Evolutionary conservation across 2,797 vertebrate genomes (phyloP).

Genomic region (Melanotaenia pygmaea): DNA sequence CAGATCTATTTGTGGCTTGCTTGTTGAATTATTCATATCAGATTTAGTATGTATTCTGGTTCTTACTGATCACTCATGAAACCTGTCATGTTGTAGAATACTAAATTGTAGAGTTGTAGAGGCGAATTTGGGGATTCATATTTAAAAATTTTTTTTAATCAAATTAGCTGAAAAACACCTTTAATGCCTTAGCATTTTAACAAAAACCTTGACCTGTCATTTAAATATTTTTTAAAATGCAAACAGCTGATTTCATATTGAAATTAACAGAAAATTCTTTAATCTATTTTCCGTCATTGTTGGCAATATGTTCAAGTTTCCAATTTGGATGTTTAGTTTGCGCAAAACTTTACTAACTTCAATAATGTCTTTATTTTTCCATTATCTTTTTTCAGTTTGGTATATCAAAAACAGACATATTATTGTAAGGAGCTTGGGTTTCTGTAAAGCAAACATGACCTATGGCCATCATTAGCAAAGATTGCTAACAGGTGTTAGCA

Average conservation of each 20-base stretch:
- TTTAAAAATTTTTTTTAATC: not conserved
- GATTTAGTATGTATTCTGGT: constrained; percentile 43
- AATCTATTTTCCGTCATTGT: not conserved
- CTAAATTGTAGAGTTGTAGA: constrained; percentile 4
- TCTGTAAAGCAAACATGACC: too few species aligned
- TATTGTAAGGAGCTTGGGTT: too few species aligned
- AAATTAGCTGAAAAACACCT: not conserved
- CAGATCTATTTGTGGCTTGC: constrained; percentile 65
- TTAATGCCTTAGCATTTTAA: not conserved
- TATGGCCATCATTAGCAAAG: too few species aligned
- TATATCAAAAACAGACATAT: too few species aligned
- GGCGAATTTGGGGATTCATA: not conserved
- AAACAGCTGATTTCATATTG: not conserved
- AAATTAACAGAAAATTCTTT: not conserved
- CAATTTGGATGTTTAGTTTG: not conserved
- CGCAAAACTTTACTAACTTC: too few species aligned
- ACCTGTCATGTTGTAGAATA: constrained; percentile 16
- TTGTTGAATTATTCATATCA: constrained; percentile 67
- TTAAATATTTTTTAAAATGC: too few species aligned
- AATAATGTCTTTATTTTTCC: too few species aligned
- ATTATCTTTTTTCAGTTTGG: too few species aligned
- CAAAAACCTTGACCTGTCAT: not conserved
- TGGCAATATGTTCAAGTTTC: too few species aligned
- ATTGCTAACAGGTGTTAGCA: too few species aligned
- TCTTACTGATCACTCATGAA: constrained; percentile 46